phyloP scores from a whole-genome alignment of 2,113 vertebrate genomes.

The Panthera tigris region DNA sequence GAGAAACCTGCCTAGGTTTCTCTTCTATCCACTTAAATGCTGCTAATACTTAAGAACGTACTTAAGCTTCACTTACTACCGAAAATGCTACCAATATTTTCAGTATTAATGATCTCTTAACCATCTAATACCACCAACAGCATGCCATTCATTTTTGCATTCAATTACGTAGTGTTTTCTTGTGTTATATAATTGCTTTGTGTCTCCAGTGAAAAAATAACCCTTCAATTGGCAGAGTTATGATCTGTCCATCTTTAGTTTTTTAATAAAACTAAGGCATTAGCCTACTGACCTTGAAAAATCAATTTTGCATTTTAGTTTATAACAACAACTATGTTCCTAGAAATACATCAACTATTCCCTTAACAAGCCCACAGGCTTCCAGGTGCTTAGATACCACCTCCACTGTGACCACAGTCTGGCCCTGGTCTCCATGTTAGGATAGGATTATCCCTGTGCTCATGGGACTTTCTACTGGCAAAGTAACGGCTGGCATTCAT shows the following conservation, averaged over 20 bases:
- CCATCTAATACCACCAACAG: background rate
- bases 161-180: background rate
- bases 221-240: background rate
- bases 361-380: background rate
- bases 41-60: background rate
- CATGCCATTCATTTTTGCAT: background rate
- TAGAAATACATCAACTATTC: background rate
- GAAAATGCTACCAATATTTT: background rate
- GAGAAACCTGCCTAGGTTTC: background rate
- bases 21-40: background rate
- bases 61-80: background rate
- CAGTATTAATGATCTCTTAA: background rate
- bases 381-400: background rate
- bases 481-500: constrained; percentile 58
- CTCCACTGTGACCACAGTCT: background rate
- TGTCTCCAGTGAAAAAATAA: background rate
- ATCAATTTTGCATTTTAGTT: background rate
- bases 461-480: background rate
- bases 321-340: background rate
- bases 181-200: background rate
- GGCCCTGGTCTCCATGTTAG: background rate
- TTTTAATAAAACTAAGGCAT: background rate
- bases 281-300: background rate
- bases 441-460: background rate
- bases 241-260: background rate